phyloP scores from a whole-genome alignment of 2,113 vertebrate genomes.

The Ophiodon elongatus region DNA sequence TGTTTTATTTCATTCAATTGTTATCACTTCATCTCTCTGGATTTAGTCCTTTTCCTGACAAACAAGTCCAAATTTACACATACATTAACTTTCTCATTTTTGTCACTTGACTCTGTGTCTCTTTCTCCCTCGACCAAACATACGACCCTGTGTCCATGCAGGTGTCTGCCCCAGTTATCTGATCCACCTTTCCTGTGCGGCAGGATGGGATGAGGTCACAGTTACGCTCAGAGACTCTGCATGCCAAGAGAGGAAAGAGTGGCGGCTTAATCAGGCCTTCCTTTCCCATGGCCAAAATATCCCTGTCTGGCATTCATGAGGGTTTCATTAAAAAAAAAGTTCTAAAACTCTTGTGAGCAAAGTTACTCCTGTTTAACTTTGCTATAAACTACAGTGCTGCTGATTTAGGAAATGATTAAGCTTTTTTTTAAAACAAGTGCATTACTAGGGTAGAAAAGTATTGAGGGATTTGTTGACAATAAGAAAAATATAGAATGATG shows the following conservation, averaged over 20 bases:
- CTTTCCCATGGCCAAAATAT: constrained; percentile 70
- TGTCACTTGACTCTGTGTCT: constrained; percentile 13
- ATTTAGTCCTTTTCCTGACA: constrained; percentile 32
- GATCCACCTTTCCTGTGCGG: constrained; percentile 73
- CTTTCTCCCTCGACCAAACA: background rate
- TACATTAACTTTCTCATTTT: constrained; percentile 11
- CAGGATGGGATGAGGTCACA: constrained; percentile 76
- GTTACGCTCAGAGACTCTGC: constrained; percentile 27
- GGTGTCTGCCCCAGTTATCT: constrained; percentile 56
- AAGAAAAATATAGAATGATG: background rate
- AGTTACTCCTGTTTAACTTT: background rate
- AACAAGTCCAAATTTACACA: background rate
- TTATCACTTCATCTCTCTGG: constrained; percentile 51
- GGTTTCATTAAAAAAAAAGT: constrained; percentile 1
- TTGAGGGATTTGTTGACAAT: background rate
- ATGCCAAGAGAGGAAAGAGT: constrained; percentile 60
- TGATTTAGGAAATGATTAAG: background rate
- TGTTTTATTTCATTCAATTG: constrained; percentile 46
- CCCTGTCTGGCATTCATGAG: background rate
- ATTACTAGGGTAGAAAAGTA: background rate
- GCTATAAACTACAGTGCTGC: background rate
- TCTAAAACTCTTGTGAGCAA: background rate
- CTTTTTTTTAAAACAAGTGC: background rate
- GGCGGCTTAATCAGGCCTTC: constrained; percentile 60
- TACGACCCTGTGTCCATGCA: constrained; percentile 39